phyloP scores from a whole-genome alignment of 2,797 vertebrate species.

The Diglossa cyanea region DNA sequence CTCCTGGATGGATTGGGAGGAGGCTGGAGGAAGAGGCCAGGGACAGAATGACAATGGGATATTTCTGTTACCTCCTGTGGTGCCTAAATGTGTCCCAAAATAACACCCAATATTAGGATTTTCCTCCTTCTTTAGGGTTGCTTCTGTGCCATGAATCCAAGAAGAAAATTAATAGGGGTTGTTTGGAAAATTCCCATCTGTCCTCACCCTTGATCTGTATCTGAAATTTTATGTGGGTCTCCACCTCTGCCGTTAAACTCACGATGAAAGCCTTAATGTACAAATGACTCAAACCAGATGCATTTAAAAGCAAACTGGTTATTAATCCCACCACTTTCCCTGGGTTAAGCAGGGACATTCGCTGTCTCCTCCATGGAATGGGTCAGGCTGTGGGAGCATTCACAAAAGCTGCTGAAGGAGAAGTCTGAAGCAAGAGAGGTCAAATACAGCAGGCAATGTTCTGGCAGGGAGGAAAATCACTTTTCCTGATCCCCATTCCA shows the following conservation, averaged over 20 bases:
- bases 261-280: neutral
- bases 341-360: neutral
- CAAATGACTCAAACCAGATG: neutral
- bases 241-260: neutral
- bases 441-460: neutral
- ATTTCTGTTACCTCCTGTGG: neutral
- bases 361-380: neutral
- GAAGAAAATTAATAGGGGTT: neutral
- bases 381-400: neutral
- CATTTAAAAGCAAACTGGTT: neutral
- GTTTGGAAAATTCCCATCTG: neutral
- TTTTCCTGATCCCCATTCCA: neutral
- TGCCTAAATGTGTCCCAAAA: neutral
- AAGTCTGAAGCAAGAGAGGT: neutral
- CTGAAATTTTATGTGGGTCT: neutral
- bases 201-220: neutral
- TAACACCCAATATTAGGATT: neutral
- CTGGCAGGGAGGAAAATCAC: neutral
- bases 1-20: neutral
- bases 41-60: neutral
- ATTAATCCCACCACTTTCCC: neutral
- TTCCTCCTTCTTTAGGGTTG: neutral
- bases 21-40: neutral
- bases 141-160: accelerated
- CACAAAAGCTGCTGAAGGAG: neutral